These are phyloP conservation scores for Zoanthus sansibaricus DNA, from an alignment of 92 coral and sea anemone genomes.

Conservation along the genomic window DNA sequence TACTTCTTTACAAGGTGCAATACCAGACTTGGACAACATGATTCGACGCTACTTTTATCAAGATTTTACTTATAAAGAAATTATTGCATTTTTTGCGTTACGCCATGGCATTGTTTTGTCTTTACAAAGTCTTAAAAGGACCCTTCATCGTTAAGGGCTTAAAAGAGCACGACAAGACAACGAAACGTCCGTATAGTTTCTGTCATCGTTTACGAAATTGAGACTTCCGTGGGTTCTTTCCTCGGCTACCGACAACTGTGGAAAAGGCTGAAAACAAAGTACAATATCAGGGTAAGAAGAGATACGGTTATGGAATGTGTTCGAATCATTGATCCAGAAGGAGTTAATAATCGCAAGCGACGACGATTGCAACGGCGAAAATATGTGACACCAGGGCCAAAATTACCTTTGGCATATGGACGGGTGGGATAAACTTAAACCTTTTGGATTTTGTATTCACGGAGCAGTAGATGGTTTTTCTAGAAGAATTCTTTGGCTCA, in stretches of 20 bases:
- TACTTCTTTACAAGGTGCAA: neutral
- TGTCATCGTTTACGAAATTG: slow-evolving; percentile 46
- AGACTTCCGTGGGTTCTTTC: slow-evolving; percentile 46
- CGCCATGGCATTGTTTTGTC: too few relatives aligned
- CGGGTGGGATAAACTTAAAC: slow-evolving; percentile 45
- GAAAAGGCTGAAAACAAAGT: slow-evolving; percentile 44
- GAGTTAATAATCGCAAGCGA: slow-evolving; percentile 49
- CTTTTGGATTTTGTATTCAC: slow-evolving; percentile 51
- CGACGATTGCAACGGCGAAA: slow-evolving; percentile 40
- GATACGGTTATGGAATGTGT: slow-evolving; percentile 51
- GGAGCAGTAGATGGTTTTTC: slow-evolving; percentile 52
- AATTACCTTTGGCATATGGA: slow-evolving; percentile 49
- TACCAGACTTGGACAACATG: neutral
- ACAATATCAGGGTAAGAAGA: slow-evolving; percentile 44
- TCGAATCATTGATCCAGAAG: slow-evolving; percentile 63
- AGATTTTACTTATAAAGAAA: too few relatives aligned
- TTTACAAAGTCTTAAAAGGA: too few relatives aligned
- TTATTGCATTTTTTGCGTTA: too few relatives aligned
- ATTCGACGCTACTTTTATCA: neutral
- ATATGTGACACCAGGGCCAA: slow-evolving; percentile 49
- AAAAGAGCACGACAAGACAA: too few relatives aligned
- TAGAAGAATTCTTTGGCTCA: slow-evolving; percentile 46
- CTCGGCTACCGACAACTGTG: slow-evolving; percentile 57
- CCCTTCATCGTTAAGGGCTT: too few relatives aligned
- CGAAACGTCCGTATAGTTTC: neutral